phyloP scores from a whole-genome alignment of 2,113 vertebrate species.

The Mionectes macconnelli region DNA sequence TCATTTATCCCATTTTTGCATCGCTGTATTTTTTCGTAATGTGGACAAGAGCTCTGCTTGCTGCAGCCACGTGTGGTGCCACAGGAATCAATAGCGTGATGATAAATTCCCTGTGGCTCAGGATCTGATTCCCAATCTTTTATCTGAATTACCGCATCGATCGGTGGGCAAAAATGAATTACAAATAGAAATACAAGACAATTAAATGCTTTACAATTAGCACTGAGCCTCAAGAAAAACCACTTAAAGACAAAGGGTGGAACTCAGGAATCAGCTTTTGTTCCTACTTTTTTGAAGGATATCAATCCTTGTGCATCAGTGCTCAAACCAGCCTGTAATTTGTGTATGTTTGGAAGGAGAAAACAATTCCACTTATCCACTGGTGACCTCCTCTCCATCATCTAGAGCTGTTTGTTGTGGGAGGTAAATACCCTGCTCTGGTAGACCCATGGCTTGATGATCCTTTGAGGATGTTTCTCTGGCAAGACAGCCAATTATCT shows the following conservation, averaged over 20 bases:
- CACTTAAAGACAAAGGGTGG: background rate
- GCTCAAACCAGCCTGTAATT: background rate
- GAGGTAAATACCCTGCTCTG: background rate
- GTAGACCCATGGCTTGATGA: background rate
- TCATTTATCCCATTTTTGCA: background rate
- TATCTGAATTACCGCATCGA: conserved; percentile 47
- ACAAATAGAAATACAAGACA: conserved; percentile 46
- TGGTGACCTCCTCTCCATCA: background rate
- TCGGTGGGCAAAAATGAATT: background rate
- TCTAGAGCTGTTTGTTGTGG: background rate
- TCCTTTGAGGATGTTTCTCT: background rate
- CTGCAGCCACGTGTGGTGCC: background rate
- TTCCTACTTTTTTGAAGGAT: background rate
- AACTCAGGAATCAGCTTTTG: background rate
- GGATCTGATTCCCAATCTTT: conserved; percentile 7
- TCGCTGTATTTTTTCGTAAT: background rate
- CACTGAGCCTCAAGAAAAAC: background rate
- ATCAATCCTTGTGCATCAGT: background rate
- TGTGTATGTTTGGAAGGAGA: background rate
- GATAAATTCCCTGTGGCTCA: conserved; percentile 3
- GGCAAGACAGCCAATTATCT: background rate
- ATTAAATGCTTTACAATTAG: conserved; percentile 37
- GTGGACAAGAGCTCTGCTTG: background rate
- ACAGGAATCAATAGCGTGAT: background rate
- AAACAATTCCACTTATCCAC: background rate